A percentile compares a stretch with the other conserved stretches of the same genome.
Evolutionary conservation across 2,888 invertebrate genomes (phyloP).

Genomic region (Lasiommata megera): DNA sequence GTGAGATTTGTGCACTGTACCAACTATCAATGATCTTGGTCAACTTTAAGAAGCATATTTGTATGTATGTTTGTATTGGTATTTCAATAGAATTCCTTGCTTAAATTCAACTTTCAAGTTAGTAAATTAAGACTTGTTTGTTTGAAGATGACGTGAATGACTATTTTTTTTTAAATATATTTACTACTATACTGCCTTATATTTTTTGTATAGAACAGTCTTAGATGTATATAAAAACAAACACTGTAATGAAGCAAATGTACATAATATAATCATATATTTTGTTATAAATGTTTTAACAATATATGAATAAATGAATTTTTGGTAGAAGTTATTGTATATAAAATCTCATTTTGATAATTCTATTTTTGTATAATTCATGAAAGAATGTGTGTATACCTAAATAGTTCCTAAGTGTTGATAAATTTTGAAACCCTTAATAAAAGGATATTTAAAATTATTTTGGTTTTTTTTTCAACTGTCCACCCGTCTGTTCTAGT

Average conservation of each 20-base stretch:
- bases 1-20: too few relatives aligned
- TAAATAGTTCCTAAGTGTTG: slow-evolving; percentile 1
- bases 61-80: too few relatives aligned
- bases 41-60: too few relatives aligned
- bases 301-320: background rate
- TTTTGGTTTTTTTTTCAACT: background rate
- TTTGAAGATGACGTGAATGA: background rate
- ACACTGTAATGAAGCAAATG: background rate
- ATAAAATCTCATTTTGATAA: background rate
- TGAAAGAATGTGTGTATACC: background rate
- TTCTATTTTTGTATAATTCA: background rate
- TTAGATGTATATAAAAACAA: background rate
- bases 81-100: too few relatives aligned
- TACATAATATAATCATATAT: background rate
- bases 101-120: too few relatives aligned
- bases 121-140: too few relatives aligned
- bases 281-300: background rate
- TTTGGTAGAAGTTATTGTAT: background rate
- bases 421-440: background rate
- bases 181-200: background rate
- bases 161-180: background rate
- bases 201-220: background rate
- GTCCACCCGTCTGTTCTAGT: too few relatives aligned
- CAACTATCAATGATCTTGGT: too few relatives aligned
- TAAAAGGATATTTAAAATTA: background rate